Percentiles rank a stretch among this genome's conserved stretches.
These are phyloP conservation scores for Lampris incognitus DNA, from an alignment of 2,113 vertebrate genomes.

Conservation along the genomic window DNA sequence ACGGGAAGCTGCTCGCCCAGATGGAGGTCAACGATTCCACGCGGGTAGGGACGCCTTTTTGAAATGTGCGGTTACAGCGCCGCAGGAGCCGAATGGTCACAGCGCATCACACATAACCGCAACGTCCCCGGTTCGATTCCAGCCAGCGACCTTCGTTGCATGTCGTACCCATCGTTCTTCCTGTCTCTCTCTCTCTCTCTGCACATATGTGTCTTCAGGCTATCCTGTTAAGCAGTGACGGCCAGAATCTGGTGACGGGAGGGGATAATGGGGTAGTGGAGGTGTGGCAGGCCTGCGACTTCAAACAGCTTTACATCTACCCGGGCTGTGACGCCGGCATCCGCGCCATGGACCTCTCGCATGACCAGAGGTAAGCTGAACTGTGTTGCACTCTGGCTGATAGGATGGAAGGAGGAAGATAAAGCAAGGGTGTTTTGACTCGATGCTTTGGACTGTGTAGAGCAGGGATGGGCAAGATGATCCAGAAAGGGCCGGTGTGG, in stretches of 20 bases:
- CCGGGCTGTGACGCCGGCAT: conserved; percentile 98
- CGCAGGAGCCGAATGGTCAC: too few relatives aligned
- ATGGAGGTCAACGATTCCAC: conserved; percentile 98
- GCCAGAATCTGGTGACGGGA: conserved; percentile 98
- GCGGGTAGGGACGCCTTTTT: conserved; percentile 81
- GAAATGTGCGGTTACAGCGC: neutral
- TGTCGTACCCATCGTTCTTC: neutral
- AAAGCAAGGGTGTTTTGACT: neutral
- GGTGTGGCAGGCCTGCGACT: conserved; percentile 99
- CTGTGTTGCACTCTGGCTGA: neutral
- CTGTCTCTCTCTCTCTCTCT: neutral
- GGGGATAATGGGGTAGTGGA: conserved; percentile 98
- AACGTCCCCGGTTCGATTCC: neutral
- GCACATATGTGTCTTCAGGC: conserved; percentile 78
- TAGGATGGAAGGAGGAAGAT: neutral
- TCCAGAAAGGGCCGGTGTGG: too few relatives aligned
- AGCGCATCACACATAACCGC: neutral
- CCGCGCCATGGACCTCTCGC: conserved; percentile 98
- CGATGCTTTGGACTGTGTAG: too few relatives aligned
- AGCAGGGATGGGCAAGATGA: too few relatives aligned
- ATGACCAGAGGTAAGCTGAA: conserved; percentile 94
- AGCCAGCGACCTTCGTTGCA: too few relatives aligned
- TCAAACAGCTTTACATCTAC: conserved; percentile 99
- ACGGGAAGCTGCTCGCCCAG: conserved; percentile 95
- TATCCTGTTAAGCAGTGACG: conserved; percentile 95